These are phyloP conservation scores for Rhagonycha lutea DNA, from an alignment of 2,888 invertebrate species.

Conservation along the genomic window DNA sequence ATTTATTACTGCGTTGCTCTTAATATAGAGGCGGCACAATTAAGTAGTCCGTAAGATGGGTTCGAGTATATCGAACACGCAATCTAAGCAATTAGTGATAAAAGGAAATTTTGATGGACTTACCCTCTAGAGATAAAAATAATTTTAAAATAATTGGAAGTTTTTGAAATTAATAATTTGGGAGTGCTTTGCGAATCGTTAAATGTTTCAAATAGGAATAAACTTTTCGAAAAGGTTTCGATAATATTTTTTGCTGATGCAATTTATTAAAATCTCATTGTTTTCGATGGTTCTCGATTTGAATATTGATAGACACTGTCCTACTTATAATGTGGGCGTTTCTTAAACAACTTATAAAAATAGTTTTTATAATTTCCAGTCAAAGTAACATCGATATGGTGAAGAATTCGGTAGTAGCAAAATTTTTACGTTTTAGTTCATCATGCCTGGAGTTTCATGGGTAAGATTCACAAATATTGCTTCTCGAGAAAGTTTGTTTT, in stretches of 20 bases:
- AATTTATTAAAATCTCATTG: neutral
- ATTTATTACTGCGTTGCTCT: neutral
- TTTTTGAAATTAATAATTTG: neutral
- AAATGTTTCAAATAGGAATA: too few species aligned
- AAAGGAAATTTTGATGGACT: neutral
- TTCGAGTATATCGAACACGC: neutral
- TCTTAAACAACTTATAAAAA: neutral
- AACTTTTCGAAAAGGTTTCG: neutral
- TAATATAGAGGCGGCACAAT: neutral
- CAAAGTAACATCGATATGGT: neutral
- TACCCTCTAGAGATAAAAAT: neutral
- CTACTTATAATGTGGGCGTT: neutral
- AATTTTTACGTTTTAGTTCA: neutral
- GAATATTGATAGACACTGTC: neutral
- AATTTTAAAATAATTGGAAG: neutral
- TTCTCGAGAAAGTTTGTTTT: neutral
- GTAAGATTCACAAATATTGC: neutral
- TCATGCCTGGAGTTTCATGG: neutral
- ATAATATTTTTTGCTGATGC: neutral
- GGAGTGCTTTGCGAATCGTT: too few species aligned
- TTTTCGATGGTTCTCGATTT: neutral
- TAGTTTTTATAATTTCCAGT: neutral
- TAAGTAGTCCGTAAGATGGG: neutral
- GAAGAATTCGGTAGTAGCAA: neutral
- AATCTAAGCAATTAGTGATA: neutral